phyloP scores from a whole-genome alignment of 2,888 invertebrate genomes.

The Ichneumoninae sp. region DNA sequence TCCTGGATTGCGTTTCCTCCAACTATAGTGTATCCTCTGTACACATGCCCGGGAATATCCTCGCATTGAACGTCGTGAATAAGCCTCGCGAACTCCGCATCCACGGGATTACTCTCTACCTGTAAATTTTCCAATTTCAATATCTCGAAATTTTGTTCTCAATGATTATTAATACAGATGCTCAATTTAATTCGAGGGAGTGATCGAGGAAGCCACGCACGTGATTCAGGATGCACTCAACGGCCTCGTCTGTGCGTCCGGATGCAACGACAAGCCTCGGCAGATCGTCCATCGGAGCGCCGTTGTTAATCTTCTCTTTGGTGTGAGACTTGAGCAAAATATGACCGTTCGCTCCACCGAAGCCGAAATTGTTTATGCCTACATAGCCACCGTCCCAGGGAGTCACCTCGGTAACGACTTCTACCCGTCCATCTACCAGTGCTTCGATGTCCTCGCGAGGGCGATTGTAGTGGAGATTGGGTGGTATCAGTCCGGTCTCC shows the following conservation, averaged over 20 bases:
- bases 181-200: background rate
- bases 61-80: too few relatives aligned
- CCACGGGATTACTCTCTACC: too few relatives aligned
- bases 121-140: too few relatives aligned
- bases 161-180: too few relatives aligned
- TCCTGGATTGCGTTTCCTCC: too few relatives aligned
- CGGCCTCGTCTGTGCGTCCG: slow-evolving; percentile 92
- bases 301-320: slow-evolving; percentile 87
- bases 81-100: too few relatives aligned
- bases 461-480: slow-evolving; percentile 92
- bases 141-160: too few relatives aligned
- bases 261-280: slow-evolving; percentile 91
- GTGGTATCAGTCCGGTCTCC: slow-evolving; percentile 92
- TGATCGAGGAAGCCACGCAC: slow-evolving; percentile 76
- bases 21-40: too few relatives aligned
- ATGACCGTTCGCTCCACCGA: slow-evolving; percentile 95
- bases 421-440: slow-evolving; percentile 87
- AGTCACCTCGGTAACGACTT: slow-evolving; percentile 90
- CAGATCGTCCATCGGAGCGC: slow-evolving; percentile 87
- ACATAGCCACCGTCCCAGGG: slow-evolving; percentile 90
- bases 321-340: slow-evolving; percentile 87
- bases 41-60: too few relatives aligned
- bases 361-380: slow-evolving; percentile 96
- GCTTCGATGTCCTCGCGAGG: slow-evolving; percentile 88
- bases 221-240: slow-evolving; percentile 88